Conservation (phyloP, 2,797 vertebrate genomes). For the Danio kyathit region DNA sequence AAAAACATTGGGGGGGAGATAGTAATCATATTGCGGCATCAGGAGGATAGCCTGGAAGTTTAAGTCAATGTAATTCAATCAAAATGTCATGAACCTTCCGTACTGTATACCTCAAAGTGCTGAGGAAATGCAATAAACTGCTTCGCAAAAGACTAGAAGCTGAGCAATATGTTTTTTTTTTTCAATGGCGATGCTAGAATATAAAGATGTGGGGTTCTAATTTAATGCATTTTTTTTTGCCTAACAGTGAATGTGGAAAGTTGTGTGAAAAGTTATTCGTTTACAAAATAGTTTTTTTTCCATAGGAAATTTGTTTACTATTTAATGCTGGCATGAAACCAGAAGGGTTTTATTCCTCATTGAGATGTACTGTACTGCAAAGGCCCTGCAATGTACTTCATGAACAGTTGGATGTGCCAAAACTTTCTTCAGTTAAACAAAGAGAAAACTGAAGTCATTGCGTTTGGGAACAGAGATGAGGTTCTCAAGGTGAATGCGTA, state of each 20-base stretch:
- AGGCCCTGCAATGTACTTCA: too few relatives aligned
- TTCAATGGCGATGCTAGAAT: neutral
- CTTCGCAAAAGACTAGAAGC: neutral
- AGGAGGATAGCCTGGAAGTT: conserved; percentile 37
- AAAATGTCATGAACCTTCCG: conserved; percentile 10
- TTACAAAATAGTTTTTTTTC: too few relatives aligned
- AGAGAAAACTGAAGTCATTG: too few relatives aligned
- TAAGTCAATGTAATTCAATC: conserved; percentile 50
- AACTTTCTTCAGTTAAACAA: too few relatives aligned
- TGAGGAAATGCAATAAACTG: conserved; percentile 38
- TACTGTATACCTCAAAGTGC: conserved; percentile 17
- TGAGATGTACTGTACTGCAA: too few relatives aligned
- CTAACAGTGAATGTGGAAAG: neutral
- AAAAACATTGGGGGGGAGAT: conserved; percentile 36
- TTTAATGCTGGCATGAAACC: too few relatives aligned
- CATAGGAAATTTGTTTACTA: too few relatives aligned
- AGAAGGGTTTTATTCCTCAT: too few relatives aligned
- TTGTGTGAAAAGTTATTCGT: neutral
- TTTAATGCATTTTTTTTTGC: neutral
- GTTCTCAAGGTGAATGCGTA: too few relatives aligned
- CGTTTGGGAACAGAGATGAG: too few relatives aligned
- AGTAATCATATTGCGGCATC: conserved; percentile 30
- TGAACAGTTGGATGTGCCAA: too few relatives aligned
- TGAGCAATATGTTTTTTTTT: neutral
- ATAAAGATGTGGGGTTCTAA: neutral